Base-by-base conservation (phyloP, 2,888 invertebrate genomes). In the Hypercompe scribonia region DNA sequence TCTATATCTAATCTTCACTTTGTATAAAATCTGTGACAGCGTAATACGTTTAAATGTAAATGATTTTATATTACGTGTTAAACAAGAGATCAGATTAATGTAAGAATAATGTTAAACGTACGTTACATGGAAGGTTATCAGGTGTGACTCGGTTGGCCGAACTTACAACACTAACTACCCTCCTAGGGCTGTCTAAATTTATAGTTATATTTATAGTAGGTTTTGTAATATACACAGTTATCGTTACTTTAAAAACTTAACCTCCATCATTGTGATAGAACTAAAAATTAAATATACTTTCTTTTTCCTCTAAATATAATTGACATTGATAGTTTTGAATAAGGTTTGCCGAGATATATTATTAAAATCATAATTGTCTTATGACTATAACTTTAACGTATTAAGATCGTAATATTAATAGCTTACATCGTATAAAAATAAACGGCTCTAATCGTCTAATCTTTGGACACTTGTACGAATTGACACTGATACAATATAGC, bases 101-200 rank as follows among this genome's bases (percentile, higher is more conserved):
- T 66, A 69, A 75, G 69, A 64, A 54, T n/a, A 54, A 72, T 69
- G 34, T 72, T 71, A 65, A 70, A 63, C 79, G 90, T 90, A 90
- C 87, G 86, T 90, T 90, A 90, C 85, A 85, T 86, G 80, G 81
- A 79, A 84, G 83, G 84, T 84, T 84, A 83, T 77, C 81, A 72
- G 66, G 77, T 76, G 79, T 87, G 85, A 85, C 75, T 87, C 88
- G 88, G 82, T 80, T 82, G 79, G 81, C 78, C 77, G 80, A 81
- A 83, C 78, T 75, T 82, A 82, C 83, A 86, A 79, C 66, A 73
- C 69, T 75, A 77, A 75, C 76, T 39, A 72, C 74, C 75, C 67
- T 68, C 34, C 31, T 68, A 84, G 83, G 83, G 83, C 50, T 84
- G 75, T 39, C 76, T 36, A 34, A 54, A 7, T 24, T 33, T 36